Evolutionary conservation across 2,797 vertebrate genomes (phyloP).

Genomic region (Carapus acus): DNA sequence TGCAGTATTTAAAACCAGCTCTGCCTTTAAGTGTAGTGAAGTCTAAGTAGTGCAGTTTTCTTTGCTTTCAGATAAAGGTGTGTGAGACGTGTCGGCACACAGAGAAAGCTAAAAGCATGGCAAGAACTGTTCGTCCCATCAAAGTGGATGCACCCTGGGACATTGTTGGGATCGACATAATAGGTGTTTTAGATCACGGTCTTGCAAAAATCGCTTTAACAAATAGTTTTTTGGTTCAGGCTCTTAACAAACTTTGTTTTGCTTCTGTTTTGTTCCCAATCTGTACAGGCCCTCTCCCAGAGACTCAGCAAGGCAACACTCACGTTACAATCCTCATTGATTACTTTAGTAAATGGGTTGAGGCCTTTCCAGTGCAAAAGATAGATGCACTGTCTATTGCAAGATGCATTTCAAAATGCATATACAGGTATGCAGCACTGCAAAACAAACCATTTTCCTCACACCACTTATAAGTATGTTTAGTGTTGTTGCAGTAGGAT

Average conservation of each 20-base stretch:
- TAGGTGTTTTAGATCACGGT: no score
- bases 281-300: slow-evolving; percentile 83
- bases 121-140: slow-evolving; percentile 71
- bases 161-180: slow-evolving; percentile 75
- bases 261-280: no score
- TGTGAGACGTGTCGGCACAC: slow-evolving; percentile 86
- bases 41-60: no score
- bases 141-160: slow-evolving; percentile 87
- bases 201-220: no score
- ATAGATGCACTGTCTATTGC: slow-evolving; percentile 76
- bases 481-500: no score
- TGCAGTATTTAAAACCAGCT: no score
- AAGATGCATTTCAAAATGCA: slow-evolving; percentile 74
- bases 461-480: no score
- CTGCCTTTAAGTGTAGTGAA: no score
- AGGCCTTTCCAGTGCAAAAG: slow-evolving; percentile 78
- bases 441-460: no score
- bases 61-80: slow-evolving; percentile 78
- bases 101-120: slow-evolving; percentile 78
- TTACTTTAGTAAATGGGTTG: slow-evolving; percentile 88
- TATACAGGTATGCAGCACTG: slow-evolving; percentile 78
- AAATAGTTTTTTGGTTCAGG: accelerated
- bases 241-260: not conserved
- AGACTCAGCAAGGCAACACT: slow-evolving; percentile 73
- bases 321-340: slow-evolving; percentile 75